Evolutionary conservation across 1,140 invertebrate species (phyloP), one percentile per base, ranked within the genome.

Genomic region (Drosophila navojoa): DNA sequence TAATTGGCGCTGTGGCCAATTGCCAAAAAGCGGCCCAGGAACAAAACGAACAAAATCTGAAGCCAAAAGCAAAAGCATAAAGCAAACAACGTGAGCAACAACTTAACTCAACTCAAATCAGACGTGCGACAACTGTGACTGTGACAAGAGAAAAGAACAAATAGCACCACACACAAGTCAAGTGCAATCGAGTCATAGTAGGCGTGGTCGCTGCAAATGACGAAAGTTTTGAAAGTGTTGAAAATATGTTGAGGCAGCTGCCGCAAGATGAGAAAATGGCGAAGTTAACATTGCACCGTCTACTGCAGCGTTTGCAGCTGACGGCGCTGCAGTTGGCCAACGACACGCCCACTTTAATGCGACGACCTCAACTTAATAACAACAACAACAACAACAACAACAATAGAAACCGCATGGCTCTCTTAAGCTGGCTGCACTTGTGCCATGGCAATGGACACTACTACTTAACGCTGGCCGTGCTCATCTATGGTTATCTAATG

Each of bases 401-500:
- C 62, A 79, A 19, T 60, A 70, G 53, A 73, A 77, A 45, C 15
- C 40, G 53, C 74, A 81, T 72, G 69, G 73, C 69, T 55, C 55
- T 64, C 27, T 70, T 42, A 35, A 61, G 45, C 68, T 84, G 81
- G 70, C 80, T 90, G 84, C 79, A 89, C 54, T 50, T 89, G 50
- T 81, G 84, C 54, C 80, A 82, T 55, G 77, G 64, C 61, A 73
- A 76, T 57, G 62, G 79, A 53, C 62, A 76, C 22, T 85, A 68
- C n/a, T 85, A 81, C 60, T 32, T 81, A 29, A 59, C 58, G 19
- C 63, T 85, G 42, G 61, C 77, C 67, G 55, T 91, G 55, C 78
- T 91, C 15, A 77, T 90, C 55, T 91, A 90, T 52, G 90, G 90
- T 62, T 87, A 87, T 45, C 73, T 91, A 19, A 72, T 91, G 80